Percentiles rank a stretch among this genome's conserved stretches.
Evolutionary conservation across 2,113 vertebrate genomes (phyloP).

Genomic region (Poeciliopsis occidentalis): DNA sequence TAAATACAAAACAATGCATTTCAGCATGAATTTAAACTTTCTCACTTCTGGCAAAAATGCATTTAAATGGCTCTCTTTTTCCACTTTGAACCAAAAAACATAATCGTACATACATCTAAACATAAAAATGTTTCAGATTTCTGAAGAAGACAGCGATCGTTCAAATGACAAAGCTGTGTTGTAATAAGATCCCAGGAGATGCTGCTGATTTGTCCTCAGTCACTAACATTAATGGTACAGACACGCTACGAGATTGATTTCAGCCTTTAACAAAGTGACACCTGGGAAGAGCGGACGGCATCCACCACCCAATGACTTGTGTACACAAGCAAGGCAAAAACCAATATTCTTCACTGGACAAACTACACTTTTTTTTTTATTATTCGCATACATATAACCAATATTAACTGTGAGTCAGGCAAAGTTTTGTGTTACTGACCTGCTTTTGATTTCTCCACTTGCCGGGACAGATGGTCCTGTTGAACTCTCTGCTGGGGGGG

Average conservation of each 20-base stretch:
- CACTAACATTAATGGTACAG: constrained; percentile 54
- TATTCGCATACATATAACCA: background rate
- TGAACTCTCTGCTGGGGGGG: constrained; percentile 82
- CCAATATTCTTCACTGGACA: background rate
- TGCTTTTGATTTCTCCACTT: constrained; percentile 88
- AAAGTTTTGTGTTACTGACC: constrained; percentile 74
- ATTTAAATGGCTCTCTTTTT: background rate
- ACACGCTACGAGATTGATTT: constrained; percentile 67
- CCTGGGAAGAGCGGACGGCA: constrained; percentile 45
- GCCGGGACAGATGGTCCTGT: constrained; percentile 82
- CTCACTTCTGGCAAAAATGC: constrained; percentile 13
- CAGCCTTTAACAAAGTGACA: constrained; percentile 69
- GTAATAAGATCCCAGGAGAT: constrained; percentile 67
- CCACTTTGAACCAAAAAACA: too few species aligned
- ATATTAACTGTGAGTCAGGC: background rate
- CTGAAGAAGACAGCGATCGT: constrained; percentile 24
- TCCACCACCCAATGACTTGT: constrained; percentile 45
- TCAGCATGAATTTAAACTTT: constrained; percentile 60
- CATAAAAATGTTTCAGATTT: constrained; percentile 3
- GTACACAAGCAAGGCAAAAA: constrained; percentile 22
- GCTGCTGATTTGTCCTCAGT: constrained; percentile 50
- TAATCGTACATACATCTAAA: background rate
- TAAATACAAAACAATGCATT: constrained; percentile 54
- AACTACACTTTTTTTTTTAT: background rate
- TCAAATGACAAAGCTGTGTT: constrained; percentile 25